Evolutionary conservation across 2,797 vertebrate species (phyloP).

Genomic region (Lacerta agilis): DNA sequence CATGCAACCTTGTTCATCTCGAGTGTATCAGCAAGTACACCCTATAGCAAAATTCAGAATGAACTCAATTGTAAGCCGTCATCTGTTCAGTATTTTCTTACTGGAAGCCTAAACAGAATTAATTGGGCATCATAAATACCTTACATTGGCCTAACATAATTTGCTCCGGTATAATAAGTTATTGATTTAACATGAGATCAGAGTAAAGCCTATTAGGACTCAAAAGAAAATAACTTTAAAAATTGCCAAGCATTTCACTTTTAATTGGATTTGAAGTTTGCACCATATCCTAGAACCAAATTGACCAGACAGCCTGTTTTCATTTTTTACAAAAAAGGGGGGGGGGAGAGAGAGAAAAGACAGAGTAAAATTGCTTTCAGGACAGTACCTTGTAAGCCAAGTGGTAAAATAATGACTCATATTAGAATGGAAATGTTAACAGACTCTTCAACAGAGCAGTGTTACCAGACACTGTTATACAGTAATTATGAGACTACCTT

Average conservation of each 20-base stretch:
- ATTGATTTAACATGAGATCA: conserved; percentile 7
- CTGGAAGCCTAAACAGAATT: background rate
- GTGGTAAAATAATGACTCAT: conserved; percentile 7
- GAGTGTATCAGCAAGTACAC: background rate
- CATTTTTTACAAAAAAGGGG: background rate
- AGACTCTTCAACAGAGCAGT: conserved; percentile 22
- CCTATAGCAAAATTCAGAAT: background rate
- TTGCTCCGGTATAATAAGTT: background rate
- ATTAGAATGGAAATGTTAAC: conserved; percentile 6
- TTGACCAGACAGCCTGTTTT: background rate
- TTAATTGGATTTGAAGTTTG: background rate
- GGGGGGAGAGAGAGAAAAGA: background rate
- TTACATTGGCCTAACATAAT: background rate
- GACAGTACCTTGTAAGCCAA: background rate
- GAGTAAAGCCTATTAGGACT: background rate
- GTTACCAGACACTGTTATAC: background rate
- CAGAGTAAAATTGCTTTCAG: conserved; percentile 23
- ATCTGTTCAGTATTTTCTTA: background rate
- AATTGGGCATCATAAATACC: background rate
- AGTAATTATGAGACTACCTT: conserved; percentile 21
- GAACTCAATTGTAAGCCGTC: background rate
- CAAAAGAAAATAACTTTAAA: conserved; percentile 2
- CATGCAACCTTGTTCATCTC: background rate
- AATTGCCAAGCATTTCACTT: background rate
- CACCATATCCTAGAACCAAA: background rate